phyloP scores from a whole-genome alignment of 2,113 vertebrate genomes.

The Lepus americanus region DNA sequence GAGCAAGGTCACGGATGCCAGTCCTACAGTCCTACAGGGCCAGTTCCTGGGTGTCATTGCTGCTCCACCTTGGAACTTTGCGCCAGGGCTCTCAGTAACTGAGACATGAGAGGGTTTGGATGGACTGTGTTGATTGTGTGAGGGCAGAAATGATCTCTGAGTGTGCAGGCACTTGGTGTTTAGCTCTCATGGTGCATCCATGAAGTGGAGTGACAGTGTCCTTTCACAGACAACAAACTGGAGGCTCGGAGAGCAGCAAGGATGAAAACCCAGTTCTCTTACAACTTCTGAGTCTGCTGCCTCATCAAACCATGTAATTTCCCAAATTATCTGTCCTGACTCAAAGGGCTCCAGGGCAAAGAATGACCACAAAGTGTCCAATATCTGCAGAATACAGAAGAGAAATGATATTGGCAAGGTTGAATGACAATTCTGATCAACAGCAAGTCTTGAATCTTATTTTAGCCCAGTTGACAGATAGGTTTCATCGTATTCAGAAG shows the following conservation, averaged over 20 bases:
- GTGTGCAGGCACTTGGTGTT: background rate
- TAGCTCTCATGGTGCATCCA: background rate
- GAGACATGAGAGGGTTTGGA: background rate
- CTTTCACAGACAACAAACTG: background rate
- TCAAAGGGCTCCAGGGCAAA: conserved; percentile 17
- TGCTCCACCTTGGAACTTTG: background rate
- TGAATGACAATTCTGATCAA: background rate
- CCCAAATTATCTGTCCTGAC: background rate
- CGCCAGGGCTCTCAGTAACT: background rate
- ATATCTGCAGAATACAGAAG: background rate
- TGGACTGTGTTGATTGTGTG: background rate
- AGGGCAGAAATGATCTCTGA: background rate
- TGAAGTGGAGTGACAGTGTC: background rate
- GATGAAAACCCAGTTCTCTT: conserved; percentile 21
- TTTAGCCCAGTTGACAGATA: background rate
- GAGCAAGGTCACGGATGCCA: background rate
- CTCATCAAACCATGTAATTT: background rate
- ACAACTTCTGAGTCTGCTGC: background rate
- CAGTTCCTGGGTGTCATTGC: background rate
- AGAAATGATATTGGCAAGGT: background rate
- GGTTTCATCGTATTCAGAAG: conserved; percentile 28
- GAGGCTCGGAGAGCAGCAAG: background rate
- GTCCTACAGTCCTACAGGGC: background rate
- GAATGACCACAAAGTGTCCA: background rate
- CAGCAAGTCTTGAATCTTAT: background rate